Evolutionary conservation across 2,888 invertebrate species (phyloP).

Genomic region (Macropis europaea): DNA sequence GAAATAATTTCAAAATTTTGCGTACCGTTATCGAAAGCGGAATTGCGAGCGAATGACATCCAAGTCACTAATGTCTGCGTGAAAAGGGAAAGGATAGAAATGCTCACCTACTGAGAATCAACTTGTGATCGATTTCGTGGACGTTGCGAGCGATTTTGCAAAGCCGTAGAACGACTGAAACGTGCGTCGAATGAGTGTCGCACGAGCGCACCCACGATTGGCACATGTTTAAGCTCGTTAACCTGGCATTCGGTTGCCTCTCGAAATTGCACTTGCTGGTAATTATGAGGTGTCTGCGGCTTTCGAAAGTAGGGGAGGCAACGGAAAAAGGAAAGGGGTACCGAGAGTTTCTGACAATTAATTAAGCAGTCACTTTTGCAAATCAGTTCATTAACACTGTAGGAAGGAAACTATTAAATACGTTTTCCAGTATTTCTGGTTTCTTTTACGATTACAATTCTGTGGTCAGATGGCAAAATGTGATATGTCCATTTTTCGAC

Average conservation of each 20-base stretch:
- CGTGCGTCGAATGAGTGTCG: slow-evolving; percentile 46
- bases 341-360: slow-evolving; percentile 4
- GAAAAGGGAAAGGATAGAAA: not conserved
- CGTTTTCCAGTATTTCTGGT: not conserved
- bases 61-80: not conserved
- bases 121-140: slow-evolving; percentile 5
- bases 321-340: slow-evolving; percentile 29
- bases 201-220: slow-evolving; percentile 50
- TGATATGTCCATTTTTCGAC: slow-evolving; percentile 11
- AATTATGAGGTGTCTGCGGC: slow-evolving; percentile 53
- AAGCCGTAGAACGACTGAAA: slow-evolving; percentile 27
- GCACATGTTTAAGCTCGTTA: slow-evolving; percentile 55
- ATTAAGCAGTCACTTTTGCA: not conserved
- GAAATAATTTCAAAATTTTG: not conserved
- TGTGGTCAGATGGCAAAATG: not conserved
- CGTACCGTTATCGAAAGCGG: not conserved
- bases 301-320: slow-evolving; percentile 49
- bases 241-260: slow-evolving; percentile 47
- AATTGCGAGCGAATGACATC: not conserved
- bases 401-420: not conserved
- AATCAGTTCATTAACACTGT: slow-evolving; percentile 8
- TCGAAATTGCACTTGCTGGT: slow-evolving; percentile 41
- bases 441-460: no score
- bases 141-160: slow-evolving; percentile 32
- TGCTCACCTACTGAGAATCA: slow-evolving; percentile 21